phyloP scores from a whole-genome alignment of 2,797 vertebrate genomes.

The Gorsachius magnificus region DNA sequence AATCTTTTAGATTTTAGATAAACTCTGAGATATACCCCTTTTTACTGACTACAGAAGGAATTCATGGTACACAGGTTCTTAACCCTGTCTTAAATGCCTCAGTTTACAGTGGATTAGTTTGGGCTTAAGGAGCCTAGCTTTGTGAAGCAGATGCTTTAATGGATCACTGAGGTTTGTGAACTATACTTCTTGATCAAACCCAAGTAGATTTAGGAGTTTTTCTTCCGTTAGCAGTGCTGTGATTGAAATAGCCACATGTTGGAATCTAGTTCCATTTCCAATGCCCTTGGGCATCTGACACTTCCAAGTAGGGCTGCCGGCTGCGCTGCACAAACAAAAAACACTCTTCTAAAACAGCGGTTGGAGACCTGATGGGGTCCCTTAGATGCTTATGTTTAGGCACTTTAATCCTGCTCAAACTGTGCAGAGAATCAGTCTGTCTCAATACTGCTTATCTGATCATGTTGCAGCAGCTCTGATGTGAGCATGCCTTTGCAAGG shows the following conservation, averaged over 20 bases:
- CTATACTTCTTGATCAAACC: background rate
- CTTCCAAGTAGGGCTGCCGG: background rate
- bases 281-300: background rate
- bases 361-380: background rate
- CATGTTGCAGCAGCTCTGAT: background rate
- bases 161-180: background rate
- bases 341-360: background rate
- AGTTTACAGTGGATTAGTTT: background rate
- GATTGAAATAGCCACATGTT: background rate
- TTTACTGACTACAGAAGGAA: background rate
- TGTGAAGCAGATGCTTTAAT: background rate
- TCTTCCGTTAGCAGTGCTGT: background rate
- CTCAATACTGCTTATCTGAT: background rate
- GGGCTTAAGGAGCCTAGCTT: background rate
- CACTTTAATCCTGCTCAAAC: background rate
- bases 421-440: background rate
- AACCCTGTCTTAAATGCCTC: background rate
- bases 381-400: background rate
- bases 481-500: background rate
- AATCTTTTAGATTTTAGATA: background rate
- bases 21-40: background rate
- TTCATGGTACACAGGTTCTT: background rate
- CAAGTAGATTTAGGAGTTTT: background rate
- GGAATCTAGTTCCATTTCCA: background rate
- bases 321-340: background rate